phyloP scores from a whole-genome alignment of 2,113 vertebrate species.

The Stictonetta naevosa region DNA sequence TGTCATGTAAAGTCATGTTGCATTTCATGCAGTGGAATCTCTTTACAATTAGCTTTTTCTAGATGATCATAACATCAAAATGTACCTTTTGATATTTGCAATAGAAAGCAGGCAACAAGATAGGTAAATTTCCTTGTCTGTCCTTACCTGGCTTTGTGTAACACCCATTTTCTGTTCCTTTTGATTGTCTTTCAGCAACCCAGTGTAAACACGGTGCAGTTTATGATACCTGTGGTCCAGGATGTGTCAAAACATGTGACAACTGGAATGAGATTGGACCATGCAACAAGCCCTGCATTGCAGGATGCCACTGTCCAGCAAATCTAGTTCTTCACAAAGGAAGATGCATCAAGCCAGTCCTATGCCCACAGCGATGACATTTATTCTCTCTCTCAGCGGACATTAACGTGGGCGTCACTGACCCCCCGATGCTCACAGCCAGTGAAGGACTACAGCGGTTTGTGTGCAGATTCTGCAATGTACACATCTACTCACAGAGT shows the following conservation, averaged over 20 bases:
- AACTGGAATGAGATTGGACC: constrained; percentile 98
- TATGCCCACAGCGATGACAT: constrained; percentile 94
- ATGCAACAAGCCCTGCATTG: constrained; percentile 89
- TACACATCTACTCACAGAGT: constrained; percentile 23
- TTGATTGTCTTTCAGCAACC: constrained; percentile 79
- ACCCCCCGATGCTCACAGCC: constrained; percentile 37
- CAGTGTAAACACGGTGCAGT: constrained; percentile 95
- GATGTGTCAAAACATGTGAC: constrained; percentile 94
- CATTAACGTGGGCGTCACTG: constrained; percentile 11
- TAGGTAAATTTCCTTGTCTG: neutral
- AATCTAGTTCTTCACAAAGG: constrained; percentile 92
- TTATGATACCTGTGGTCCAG: constrained; percentile 95
- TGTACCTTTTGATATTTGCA: neutral
- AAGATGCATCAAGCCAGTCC: constrained; percentile 92
- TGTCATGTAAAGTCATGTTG: neutral
- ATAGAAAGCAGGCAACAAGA: neutral
- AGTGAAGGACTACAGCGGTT: constrained; percentile 68
- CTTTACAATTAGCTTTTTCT: neutral
- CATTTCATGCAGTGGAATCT: neutral
- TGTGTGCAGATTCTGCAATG: constrained; percentile 49
- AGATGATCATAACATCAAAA: rapidly evolving
- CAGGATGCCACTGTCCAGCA: constrained; percentile 96
- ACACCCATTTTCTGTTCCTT: neutral
- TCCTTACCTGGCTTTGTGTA: neutral
- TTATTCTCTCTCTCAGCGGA: constrained; percentile 43